These are phyloP conservation scores for Teinopalpus imperialis DNA, from an alignment of 2,888 invertebrate species.

Conservation along the genomic window DNA sequence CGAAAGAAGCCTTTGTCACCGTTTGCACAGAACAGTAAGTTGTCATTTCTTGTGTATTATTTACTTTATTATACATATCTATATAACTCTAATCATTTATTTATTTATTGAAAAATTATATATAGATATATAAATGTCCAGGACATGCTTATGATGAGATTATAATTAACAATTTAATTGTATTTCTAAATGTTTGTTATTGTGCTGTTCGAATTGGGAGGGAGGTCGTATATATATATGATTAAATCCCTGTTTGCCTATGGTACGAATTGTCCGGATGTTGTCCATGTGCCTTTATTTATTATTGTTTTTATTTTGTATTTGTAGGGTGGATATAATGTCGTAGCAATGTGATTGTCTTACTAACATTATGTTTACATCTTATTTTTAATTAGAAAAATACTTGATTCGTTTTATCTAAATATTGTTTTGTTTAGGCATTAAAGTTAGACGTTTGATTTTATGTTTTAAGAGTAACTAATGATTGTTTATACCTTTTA, in stretches of 20 bases:
- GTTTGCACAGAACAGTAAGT: conserved; percentile 23
- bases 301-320: conserved; percentile 2
- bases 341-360: not conserved
- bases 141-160: conserved; percentile 1
- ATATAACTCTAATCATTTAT: conserved; percentile 5
- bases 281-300: conserved; percentile 6
- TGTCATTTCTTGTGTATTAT: conserved; percentile 3
- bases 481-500: too few species aligned
- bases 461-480: too few species aligned
- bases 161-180: conserved; percentile 9
- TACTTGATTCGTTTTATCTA: not conserved
- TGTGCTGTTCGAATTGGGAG: not conserved
- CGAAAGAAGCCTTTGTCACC: conserved; percentile 26
- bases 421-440: too few species aligned
- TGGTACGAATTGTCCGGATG: not conserved
- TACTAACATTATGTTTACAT: conserved; percentile 18
- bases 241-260: conserved; percentile 7
- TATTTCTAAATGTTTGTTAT: not conserved
- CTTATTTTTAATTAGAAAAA: not conserved
- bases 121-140: conserved; percentile 2
- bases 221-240: not conserved
- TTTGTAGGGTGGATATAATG: conserved; percentile 2
- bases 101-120: conserved; percentile 4
- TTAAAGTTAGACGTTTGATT: too few species aligned
- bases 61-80: conserved; percentile 5